A percentile compares a stretch with the other conserved stretches of the same genome.
Evolutionary conservation across 1,140 invertebrate species (phyloP).

Genomic region (Cotesia glomerata): DNA sequence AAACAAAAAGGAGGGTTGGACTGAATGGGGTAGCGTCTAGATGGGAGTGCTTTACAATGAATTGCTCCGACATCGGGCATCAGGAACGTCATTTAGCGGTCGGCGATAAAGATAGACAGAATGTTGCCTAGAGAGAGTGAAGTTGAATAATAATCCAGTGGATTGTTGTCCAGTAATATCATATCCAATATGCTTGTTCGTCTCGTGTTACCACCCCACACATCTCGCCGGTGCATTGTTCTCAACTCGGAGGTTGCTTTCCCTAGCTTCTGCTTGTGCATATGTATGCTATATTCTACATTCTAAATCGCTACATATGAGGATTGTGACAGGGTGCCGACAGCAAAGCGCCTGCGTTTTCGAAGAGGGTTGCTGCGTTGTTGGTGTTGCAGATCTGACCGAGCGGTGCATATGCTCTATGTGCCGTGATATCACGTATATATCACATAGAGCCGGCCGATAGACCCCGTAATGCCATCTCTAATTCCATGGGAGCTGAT

Average conservation of each 20-base stretch:
- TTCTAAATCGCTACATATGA: conserved; percentile 28
- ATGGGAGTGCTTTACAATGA: too few relatives aligned
- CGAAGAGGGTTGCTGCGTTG: neutral
- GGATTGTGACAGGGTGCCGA: conserved; percentile 52
- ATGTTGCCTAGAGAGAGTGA: neutral
- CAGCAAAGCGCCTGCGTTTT: conserved; percentile 20
- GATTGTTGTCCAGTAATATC: conserved; percentile 53
- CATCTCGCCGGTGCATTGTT: conserved; percentile 52
- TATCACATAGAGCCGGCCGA: conserved; percentile 40
- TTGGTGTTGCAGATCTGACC: neutral
- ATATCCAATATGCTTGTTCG: conserved; percentile 49
- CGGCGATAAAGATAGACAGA: too few relatives aligned
- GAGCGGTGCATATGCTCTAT: conserved; percentile 47
- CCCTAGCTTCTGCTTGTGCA: too few relatives aligned
- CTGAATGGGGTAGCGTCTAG: too few relatives aligned
- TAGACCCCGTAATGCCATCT: conserved; percentile 60
- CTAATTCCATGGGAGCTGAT: conserved; percentile 63
- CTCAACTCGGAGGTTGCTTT: conserved; percentile 44
- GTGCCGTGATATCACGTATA: too few relatives aligned
- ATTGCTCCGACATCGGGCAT: too few relatives aligned
- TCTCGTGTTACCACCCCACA: conserved; percentile 50
- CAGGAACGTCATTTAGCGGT: too few relatives aligned
- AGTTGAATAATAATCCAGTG: neutral
- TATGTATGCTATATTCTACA: too few relatives aligned
- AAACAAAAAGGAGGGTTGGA: too few relatives aligned